Base-by-base conservation (phyloP, 1,140 invertebrate genomes). In the Sycophila sp. region DNA sequence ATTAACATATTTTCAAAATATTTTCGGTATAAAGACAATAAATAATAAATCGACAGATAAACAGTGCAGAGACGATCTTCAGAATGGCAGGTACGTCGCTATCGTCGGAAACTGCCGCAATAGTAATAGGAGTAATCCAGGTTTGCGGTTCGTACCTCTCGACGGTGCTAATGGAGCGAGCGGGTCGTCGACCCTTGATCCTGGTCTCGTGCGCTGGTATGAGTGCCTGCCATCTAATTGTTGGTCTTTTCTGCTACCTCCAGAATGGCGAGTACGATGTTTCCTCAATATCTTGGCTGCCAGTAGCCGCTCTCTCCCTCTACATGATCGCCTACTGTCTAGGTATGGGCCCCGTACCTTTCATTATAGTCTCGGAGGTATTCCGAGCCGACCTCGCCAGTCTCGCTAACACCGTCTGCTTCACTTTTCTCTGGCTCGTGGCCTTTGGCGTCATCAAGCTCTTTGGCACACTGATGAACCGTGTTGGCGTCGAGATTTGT, bases 331-430 rank as follows among this genome's bases (percentile, higher is more conserved):
- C 84, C 0, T 89, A 86, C 53, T 80, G 83, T 15, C 34, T 88
- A 0, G 89, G 88, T 0, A 75, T 86, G 38, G 87, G 87, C 4
- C 82, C 82, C 2, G 77, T 89, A 51, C 91, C 91, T 0, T 90
- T 89, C 75, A 82, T 92, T 2, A 78, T 92, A 0, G 86, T 89
- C 47, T 87, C 90, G 0, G 92, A 93, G 79, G 85, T 92, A 15
- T 91, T 92, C 69, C 87, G 87, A 5, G 76, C 83, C 38, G 79
- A 88, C 72, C 75, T 87, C 0, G 72, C 85, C 45, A 85, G 87
- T 34, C 66, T 86, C 19, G 88, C 88, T 1, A 84, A 83, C 69
- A 86, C 85, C 2, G 71, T 90, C 6, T 83, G 86, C 0, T 76
- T 87, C 6, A 73, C 86, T 5, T 80, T 83, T 49, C 81, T 88